These are phyloP conservation scores for Rutpela maculata DNA, from an alignment of 2,888 invertebrate genomes.

Conservation along the genomic window DNA sequence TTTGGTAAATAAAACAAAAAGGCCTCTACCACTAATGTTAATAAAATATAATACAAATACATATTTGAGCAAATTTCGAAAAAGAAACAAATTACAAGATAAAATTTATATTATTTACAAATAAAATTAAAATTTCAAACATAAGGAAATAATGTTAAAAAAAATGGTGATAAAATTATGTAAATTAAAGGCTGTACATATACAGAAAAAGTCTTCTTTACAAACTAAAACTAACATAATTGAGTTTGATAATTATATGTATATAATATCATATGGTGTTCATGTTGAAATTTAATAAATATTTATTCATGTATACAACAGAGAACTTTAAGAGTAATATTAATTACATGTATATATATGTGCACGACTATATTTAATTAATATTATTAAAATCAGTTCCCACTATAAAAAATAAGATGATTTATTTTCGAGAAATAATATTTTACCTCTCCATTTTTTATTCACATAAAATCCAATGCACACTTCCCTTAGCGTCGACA, in stretches of 20 bases:
- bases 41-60: conserved; percentile 32
- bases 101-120: conserved; percentile 3
- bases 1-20: conserved; percentile 39
- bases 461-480: not conserved
- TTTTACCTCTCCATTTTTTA: not conserved
- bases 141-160: not conserved
- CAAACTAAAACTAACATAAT: conserved; percentile 23
- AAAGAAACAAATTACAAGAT: not conserved
- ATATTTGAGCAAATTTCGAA: conserved; percentile 40
- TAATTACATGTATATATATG: not conserved
- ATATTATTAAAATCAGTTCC: not conserved
- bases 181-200: conserved; percentile 8
- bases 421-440: not conserved
- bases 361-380: not conserved
- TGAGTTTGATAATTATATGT: not conserved
- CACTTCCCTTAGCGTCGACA: not conserved
- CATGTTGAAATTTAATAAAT: conserved; percentile 22
- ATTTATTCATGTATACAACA: conserved; percentile 4
- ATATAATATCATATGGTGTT: conserved; percentile 1
- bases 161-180: conserved; percentile 5
- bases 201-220: conserved; percentile 8
- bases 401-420: not conserved
- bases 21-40: conserved; percentile 37
- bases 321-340: not conserved
- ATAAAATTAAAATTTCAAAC: not conserved